A percentile compares a stretch with the other conserved stretches of the same genome.
Evolutionary conservation across 2,888 invertebrate genomes (phyloP).

Genomic region (Apodemia duryi): DNA sequence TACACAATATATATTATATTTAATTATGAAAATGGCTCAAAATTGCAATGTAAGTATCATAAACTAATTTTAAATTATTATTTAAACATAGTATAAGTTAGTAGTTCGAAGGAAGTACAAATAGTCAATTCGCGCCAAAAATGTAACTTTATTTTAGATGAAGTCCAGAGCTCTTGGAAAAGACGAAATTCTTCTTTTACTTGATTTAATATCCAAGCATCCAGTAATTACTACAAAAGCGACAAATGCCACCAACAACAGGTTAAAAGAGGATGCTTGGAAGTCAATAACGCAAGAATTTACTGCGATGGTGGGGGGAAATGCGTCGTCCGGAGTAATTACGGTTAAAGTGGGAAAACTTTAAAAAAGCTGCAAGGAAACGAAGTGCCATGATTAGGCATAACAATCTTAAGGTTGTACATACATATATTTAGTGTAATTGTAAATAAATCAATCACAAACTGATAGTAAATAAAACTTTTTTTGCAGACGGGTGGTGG

Average conservation of each 20-base stretch:
- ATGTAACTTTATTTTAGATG: background rate
- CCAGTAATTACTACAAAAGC: background rate
- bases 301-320: background rate
- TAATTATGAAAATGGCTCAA: too few relatives aligned
- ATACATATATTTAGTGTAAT: background rate
- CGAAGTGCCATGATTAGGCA: background rate
- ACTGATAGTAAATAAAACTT: background rate
- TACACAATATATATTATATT: too few relatives aligned
- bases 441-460: too few relatives aligned
- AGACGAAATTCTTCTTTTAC: background rate
- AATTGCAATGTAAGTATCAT: too few relatives aligned
- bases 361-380: background rate
- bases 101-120: too few relatives aligned
- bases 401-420: background rate
- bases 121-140: too few relatives aligned
- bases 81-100: too few relatives aligned
- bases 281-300: background rate
- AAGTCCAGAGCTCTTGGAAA: background rate
- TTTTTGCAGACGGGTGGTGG: slow-evolving; percentile 2
- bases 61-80: too few relatives aligned
- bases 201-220: background rate
- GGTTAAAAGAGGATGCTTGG: slow-evolving; percentile 11
- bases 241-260: slow-evolving; percentile 16
- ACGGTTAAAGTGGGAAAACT: background rate
- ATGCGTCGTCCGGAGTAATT: background rate